phyloP scores from a whole-genome alignment of 2,888 invertebrate genomes.

The Trissoscelio sp. region DNA sequence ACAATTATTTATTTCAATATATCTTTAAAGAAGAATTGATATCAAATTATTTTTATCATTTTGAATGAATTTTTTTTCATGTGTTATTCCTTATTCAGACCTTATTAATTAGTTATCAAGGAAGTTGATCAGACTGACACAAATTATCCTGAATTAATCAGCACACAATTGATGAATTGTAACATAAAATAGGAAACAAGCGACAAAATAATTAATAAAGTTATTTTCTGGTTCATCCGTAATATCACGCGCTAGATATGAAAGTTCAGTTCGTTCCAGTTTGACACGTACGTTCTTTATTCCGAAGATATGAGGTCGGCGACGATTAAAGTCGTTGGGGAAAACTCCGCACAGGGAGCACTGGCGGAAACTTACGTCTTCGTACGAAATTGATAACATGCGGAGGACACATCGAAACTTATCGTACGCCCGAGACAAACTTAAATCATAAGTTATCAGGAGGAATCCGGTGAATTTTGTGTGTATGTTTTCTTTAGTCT shows the following conservation, averaged over 20 bases:
- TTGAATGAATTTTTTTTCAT: no score
- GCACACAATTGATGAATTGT: background rate
- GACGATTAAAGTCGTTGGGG: slow-evolving; percentile 36
- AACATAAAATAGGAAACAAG: background rate
- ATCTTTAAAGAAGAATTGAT: no score
- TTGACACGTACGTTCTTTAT: slow-evolving; percentile 32
- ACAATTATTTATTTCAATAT: no score
- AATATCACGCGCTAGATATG: slow-evolving; percentile 15
- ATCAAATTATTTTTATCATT: no score
- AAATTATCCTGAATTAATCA: background rate
- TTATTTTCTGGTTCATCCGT: background rate
- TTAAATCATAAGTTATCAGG: slow-evolving; percentile 36
- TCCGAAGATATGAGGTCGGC: slow-evolving; percentile 32
- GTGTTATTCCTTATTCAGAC: no score
- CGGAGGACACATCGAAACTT: slow-evolving; percentile 30
- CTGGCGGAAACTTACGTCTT: slow-evolving; percentile 22
- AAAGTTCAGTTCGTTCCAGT: slow-evolving; percentile 19
- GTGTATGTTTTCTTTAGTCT: background rate
- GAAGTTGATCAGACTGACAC: background rate
- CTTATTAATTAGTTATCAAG: background rate
- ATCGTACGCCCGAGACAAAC: slow-evolving; percentile 16
- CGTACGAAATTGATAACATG: slow-evolving; percentile 44
- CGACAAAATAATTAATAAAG: background rate
- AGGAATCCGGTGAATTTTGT: background rate
- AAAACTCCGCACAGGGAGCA: background rate